phyloP scores from a whole-genome alignment of 2,888 invertebrate species.

The Biston stratarius region DNA sequence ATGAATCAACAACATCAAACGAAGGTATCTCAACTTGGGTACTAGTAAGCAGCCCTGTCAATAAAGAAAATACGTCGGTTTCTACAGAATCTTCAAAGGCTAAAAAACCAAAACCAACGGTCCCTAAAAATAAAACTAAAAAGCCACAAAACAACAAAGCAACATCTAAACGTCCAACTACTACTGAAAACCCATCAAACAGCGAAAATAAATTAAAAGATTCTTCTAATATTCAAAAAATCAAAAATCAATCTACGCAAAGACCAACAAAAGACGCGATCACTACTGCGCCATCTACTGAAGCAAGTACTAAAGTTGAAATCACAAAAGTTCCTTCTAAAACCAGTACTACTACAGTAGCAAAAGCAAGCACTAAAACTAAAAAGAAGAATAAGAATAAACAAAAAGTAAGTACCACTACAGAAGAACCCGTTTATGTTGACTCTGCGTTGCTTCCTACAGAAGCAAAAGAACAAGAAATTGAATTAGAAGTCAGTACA shows the following conservation, averaged over 20 bases:
- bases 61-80: slow-evolving; percentile 58
- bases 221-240: slow-evolving; percentile 85
- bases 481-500: slow-evolving; percentile 80
- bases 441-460: slow-evolving; percentile 77
- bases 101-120: slow-evolving; percentile 69
- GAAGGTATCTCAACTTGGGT: slow-evolving; percentile 93
- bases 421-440: slow-evolving; percentile 61
- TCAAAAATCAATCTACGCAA: slow-evolving; percentile 69
- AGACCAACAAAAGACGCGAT: slow-evolving; percentile 58
- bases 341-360: slow-evolving; percentile 40
- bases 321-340: slow-evolving; percentile 61
- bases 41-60: slow-evolving; percentile 85
- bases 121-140: slow-evolving; percentile 71
- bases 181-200: slow-evolving; percentile 75
- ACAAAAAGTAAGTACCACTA: slow-evolving; percentile 64
- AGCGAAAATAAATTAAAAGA: slow-evolving; percentile 88
- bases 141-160: slow-evolving; percentile 69
- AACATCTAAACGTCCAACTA: slow-evolving; percentile 71
- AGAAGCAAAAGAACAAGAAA: slow-evolving; percentile 82
- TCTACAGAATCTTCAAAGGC: slow-evolving; percentile 76
- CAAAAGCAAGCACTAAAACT: slow-evolving; percentile 70
- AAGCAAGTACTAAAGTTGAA: slow-evolving; percentile 65
- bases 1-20: slow-evolving; percentile 84
- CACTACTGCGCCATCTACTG: slow-evolving; percentile 57
- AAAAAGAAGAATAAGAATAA: slow-evolving; percentile 80